Evolutionary conservation across 2,888 invertebrate species (phyloP), one percentile per base, ranked within the genome.

Genomic region (Leucoptera coffeella): DNA sequence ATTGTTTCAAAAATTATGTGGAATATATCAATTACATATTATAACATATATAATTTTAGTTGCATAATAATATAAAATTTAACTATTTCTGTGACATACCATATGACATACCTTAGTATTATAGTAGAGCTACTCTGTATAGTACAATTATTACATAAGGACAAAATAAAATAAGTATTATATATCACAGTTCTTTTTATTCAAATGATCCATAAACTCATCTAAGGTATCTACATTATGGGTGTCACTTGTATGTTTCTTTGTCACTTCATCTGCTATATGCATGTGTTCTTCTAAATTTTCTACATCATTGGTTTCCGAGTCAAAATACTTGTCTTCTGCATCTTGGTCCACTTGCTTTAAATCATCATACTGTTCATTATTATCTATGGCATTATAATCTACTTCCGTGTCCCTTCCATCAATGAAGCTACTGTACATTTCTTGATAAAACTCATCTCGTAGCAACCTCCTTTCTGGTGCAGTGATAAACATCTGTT

Each of bases 241-340:
- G 9, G 34, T 42, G 24, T 41, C 41, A 29, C 29, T 39, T 5
- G 42, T 37, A 14, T 38, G 41, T 31, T 46, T 52, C 30, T 35
- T 49, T 22, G 53, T 50, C 45, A 59, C 59, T 33, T 54, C 55
- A 31, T 57, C 41, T 12, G 57, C 45, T 29, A 65, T 50, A 36
- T 56, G 41, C 58, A 60, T 59, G 30, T 69, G 62, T 30, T 56
- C 53, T 31, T 59, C 58, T 20, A 50, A 40, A 35, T 54, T 62
- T 27, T 50, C 67, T 22, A 64, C 64, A 35, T 81, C 79, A 35
- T 83, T 80, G 14, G 78, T 76, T 50, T 90, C 90, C 3, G 82
- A 80, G 51, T 91, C 90, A 64, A 94, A 94, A 52, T 94, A 94
- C 45, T 80, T 82, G 39, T 94, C 93, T 55, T 94, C 90, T 36